A percentile compares a stretch with the other conserved stretches of the same genome.
Conservation (phyloP, 2,797 vertebrate genomes). For the Thripadectes ignobilis region DNA sequence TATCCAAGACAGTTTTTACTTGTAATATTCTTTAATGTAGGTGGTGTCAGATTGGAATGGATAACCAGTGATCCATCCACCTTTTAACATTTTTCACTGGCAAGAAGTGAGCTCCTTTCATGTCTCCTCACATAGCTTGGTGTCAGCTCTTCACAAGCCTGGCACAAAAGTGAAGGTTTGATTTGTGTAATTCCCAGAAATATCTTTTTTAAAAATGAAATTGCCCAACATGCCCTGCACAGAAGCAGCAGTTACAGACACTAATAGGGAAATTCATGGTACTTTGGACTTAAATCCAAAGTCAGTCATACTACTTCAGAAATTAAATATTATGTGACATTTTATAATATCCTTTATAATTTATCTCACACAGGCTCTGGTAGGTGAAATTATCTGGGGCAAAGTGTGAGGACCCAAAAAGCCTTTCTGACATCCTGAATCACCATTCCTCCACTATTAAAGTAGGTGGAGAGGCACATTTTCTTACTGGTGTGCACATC, state of each 20-base stretch:
- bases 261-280: neutral
- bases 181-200: neutral
- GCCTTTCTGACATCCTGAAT: neutral
- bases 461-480: neutral
- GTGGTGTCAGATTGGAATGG: neutral
- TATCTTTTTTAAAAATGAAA: neutral
- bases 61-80: neutral
- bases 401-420: neutral
- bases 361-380: rapidly evolving
- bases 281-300: neutral
- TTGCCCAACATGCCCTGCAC: neutral
- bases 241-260: neutral
- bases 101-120: neutral
- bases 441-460: neutral
- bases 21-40: neutral
- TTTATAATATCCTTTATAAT: neutral
- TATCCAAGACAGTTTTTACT: neutral
- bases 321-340: neutral
- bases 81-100: neutral
- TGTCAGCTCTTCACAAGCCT: neutral
- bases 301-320: neutral
- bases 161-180: neutral
- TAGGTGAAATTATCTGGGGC: neutral
- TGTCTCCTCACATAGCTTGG: neutral
- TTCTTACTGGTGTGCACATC: neutral